phyloP scores from a whole-genome alignment of 2,888 invertebrate species.

The Terebella lapidaria region DNA sequence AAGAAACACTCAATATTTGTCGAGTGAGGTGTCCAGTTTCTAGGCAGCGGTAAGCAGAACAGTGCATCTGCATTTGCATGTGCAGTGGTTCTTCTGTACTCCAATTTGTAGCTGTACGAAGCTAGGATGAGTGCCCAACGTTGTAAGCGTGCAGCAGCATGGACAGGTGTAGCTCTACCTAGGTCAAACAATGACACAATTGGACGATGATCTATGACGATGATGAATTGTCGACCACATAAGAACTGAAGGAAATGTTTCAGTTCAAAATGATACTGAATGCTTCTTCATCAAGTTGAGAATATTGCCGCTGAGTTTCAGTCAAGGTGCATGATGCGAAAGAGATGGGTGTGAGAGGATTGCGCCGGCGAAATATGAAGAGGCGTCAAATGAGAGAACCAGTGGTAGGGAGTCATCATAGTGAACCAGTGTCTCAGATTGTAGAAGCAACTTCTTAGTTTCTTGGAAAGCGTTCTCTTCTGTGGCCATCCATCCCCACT shows the following conservation, averaged over 20 bases:
- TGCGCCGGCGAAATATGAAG: not conserved
- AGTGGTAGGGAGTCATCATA: not conserved
- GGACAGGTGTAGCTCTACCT: conserved; percentile 32
- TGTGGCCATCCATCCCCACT: not conserved
- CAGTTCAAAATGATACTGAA: conserved; percentile 49
- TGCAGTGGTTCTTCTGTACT: not conserved
- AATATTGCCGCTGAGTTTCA: conserved; percentile 47
- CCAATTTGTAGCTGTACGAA: not conserved
- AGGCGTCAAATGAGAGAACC: not conserved
- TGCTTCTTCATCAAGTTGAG: conserved; percentile 49
- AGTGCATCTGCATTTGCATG: conserved; percentile 20
- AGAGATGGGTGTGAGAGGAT: not conserved
- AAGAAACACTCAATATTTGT: conserved; percentile 38
- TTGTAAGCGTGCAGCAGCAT: not conserved
- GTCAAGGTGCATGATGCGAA: conserved; percentile 49
- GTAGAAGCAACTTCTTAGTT: not conserved
- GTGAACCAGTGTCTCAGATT: not conserved
- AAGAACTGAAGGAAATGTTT: conserved; percentile 51
- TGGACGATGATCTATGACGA: conserved; percentile 51
- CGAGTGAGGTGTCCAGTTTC: conserved; percentile 44
- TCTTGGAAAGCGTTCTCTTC: not conserved
- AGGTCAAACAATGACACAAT: conserved; percentile 46
- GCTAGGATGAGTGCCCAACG: not conserved
- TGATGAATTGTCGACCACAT: conserved; percentile 49
- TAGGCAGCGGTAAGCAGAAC: conserved; percentile 5